Conservation (phyloP, 2,113 vertebrate genomes). For the Geococcyx californianus region DNA sequence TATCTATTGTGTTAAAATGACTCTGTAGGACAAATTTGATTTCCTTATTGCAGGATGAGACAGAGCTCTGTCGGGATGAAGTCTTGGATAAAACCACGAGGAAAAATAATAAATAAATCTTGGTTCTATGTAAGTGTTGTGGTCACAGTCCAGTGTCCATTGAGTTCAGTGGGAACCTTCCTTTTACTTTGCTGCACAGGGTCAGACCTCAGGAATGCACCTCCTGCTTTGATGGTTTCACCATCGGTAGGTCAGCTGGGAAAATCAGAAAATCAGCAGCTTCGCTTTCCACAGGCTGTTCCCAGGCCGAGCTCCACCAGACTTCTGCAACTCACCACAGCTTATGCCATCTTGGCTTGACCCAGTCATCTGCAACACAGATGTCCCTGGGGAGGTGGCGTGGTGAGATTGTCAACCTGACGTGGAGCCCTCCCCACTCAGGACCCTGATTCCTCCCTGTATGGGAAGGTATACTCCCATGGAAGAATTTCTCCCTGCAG, state of each 20-base stretch:
- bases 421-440: neutral
- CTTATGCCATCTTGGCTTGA: rapidly evolving
- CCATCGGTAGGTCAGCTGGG: neutral
- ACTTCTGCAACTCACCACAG: rapidly evolving
- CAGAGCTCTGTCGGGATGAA: neutral
- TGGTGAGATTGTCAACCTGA: neutral
- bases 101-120: neutral
- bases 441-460: neutral
- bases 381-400: neutral
- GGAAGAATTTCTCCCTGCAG: neutral
- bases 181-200: neutral
- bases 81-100: neutral
- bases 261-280: constrained; percentile 14
- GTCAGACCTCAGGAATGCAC: constrained; percentile 43
- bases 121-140: neutral
- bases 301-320: neutral
- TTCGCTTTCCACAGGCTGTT: neutral
- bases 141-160: neutral
- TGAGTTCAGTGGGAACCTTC: constrained; percentile 20
- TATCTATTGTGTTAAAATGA: constrained; percentile 14
- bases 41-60: constrained; percentile 34
- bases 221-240: constrained; percentile 38
- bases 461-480: neutral
- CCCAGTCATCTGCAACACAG: rapidly evolving
- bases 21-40: neutral